Evolutionary conservation across 1,140 invertebrate species (phyloP).

Genomic region (Caenorhabditis remanei): DNA sequence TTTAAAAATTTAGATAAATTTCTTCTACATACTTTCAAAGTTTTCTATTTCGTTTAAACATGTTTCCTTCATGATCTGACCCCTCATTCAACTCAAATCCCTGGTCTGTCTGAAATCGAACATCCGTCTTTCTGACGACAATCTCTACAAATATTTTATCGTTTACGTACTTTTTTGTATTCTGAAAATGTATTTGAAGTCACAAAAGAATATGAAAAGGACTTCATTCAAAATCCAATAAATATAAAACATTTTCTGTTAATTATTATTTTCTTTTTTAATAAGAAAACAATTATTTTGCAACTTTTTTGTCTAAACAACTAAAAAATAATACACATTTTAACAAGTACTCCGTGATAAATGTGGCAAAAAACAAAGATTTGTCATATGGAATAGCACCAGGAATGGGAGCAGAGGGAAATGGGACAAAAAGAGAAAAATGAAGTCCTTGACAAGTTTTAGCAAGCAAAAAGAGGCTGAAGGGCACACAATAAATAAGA

Average conservation of each 20-base stretch:
- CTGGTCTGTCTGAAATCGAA: no score
- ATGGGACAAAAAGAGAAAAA: not conserved
- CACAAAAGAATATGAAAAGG: not conserved
- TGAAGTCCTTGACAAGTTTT: constrained; percentile 30
- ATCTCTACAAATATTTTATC: not conserved
- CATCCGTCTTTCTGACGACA: not conserved
- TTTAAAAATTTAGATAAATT: no score
- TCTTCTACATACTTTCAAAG: no score
- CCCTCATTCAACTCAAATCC: no score
- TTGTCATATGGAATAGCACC: constrained; percentile 54
- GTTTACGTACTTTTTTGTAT: no score
- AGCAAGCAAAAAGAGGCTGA: not conserved
- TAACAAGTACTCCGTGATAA: constrained; percentile 6
- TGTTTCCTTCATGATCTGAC: no score
- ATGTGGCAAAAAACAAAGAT: constrained; percentile 22
- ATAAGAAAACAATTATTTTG: no score
- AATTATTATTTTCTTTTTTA: no score
- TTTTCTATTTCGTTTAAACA: no score
- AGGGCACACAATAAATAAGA: not conserved
- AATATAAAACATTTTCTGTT: not conserved
- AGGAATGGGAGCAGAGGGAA: not conserved
- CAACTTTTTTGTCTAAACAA: not conserved
- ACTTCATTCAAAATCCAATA: constrained; percentile 15
- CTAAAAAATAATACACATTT: not conserved
- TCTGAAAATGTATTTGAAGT: no score